phyloP scores from a whole-genome alignment of 1,140 invertebrate species.

The Stratiolaelaps scimitus region DNA sequence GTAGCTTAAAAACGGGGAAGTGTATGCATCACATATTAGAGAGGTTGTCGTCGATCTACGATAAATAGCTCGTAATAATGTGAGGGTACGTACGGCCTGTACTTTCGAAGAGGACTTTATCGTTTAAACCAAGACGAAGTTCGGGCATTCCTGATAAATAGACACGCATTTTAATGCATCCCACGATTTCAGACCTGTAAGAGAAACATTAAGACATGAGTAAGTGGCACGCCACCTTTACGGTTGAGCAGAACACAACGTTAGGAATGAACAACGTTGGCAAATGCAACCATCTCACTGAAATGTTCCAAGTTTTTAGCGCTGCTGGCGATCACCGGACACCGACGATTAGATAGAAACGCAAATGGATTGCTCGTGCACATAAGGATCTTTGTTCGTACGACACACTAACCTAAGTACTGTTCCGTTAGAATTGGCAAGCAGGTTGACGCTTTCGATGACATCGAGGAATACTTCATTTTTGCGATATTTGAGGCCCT shows the following conservation, averaged over 20 bases:
- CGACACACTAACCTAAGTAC: constrained; percentile 9
- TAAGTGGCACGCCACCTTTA: too few relatives aligned
- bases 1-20: constrained; percentile 26
- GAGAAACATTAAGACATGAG: too few relatives aligned
- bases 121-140: constrained; percentile 89
- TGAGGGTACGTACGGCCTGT: constrained; percentile 58
- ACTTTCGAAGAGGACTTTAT: constrained; percentile 97
- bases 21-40: neutral
- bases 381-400: too few relatives aligned
- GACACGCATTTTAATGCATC: constrained; percentile 97
- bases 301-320: too few relatives aligned
- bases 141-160: constrained; percentile 99
- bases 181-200: constrained; percentile 84
- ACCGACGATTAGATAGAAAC: too few relatives aligned
- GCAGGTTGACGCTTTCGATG: constrained; percentile 93
- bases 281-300: too few relatives aligned
- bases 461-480: constrained; percentile 99
- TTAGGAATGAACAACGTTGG: too few relatives aligned
- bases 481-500: constrained; percentile 97
- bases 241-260: too few relatives aligned
- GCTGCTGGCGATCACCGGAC: too few relatives aligned
- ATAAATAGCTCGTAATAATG: too few relatives aligned
- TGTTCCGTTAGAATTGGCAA: constrained; percentile 46
- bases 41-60: too few relatives aligned
- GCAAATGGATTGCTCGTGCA: too few relatives aligned